Conservation (phyloP, 2,113 vertebrate genomes). For the Hemicordylus capensis region DNA sequence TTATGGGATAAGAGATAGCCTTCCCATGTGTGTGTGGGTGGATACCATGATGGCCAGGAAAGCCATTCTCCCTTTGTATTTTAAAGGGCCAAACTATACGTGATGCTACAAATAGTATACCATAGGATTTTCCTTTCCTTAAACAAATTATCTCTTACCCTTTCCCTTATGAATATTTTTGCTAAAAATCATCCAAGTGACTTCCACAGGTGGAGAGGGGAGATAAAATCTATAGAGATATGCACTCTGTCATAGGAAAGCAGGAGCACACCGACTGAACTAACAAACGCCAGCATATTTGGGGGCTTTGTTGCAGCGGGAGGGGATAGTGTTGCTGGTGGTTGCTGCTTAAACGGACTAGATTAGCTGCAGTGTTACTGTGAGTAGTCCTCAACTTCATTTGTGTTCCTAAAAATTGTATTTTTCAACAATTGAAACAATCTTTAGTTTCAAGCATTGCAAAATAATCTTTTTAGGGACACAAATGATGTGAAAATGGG, state of each 20-base stretch:
- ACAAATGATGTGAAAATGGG: neutral
- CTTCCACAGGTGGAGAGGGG: neutral
- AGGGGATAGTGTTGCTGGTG: neutral
- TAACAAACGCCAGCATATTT: too few species aligned
- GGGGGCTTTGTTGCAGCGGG: neutral
- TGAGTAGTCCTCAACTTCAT: neutral
- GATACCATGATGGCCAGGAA: neutral
- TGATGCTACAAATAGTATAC: too few species aligned
- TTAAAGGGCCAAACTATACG: neutral
- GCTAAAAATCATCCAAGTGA: neutral
- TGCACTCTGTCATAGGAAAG: neutral
- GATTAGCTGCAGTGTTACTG: neutral
- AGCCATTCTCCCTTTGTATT: neutral
- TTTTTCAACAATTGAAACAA: neutral
- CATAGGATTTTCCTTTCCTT: neutral
- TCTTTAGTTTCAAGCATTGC: neutral
- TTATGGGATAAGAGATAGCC: neutral
- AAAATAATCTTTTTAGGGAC: neutral
- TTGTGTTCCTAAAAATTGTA: neutral
- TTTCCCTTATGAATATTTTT: neutral
- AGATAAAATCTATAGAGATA: neutral
- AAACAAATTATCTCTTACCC: neutral
- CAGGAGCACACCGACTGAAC: neutral
- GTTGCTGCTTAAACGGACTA: neutral
- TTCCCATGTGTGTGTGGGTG: neutral